phyloP scores from a whole-genome alignment of 2,113 vertebrate genomes.

The Perognathus longimembris region DNA sequence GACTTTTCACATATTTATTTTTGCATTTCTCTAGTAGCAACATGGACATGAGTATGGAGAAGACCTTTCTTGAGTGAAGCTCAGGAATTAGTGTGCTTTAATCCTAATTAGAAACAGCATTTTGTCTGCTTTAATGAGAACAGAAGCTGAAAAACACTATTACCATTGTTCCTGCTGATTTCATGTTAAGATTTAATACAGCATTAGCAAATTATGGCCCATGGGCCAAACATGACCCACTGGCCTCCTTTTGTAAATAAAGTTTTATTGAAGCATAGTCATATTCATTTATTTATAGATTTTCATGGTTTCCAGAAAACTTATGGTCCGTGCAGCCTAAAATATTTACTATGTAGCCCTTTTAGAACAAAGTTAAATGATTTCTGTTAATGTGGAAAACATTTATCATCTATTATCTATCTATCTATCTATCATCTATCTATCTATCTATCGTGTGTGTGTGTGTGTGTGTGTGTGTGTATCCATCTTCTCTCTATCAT shows the following conservation, averaged over 20 bases:
- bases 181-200: slow-evolving; percentile 39
- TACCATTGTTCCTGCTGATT: slow-evolving; percentile 47
- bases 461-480: no score
- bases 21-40: slow-evolving; percentile 20
- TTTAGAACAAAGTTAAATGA: slow-evolving; percentile 3
- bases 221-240: neutral
- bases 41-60: slow-evolving; percentile 18
- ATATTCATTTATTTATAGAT: slow-evolving; percentile 10
- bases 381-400: neutral
- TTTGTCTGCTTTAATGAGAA: slow-evolving; percentile 51
- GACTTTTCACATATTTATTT: slow-evolving; percentile 60
- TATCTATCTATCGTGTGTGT: no score
- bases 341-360: neutral
- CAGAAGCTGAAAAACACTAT: slow-evolving; percentile 51
- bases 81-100: slow-evolving; percentile 36
- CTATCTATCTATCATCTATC: no score
- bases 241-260: slow-evolving; percentile 57
- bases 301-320: slow-evolving; percentile 5
- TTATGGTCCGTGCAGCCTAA: neutral
- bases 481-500: no score
- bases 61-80: slow-evolving; percentile 10
- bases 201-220: slow-evolving; percentile 15
- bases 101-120: slow-evolving; percentile 66
- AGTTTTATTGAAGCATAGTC: slow-evolving; percentile 41
- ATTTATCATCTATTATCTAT: no score